Percentiles rank a stretch among this genome's conserved stretches.
phyloP scores from a whole-genome alignment of 2,113 vertebrate genomes.

The cattle (Bos taurus) region DNA sequence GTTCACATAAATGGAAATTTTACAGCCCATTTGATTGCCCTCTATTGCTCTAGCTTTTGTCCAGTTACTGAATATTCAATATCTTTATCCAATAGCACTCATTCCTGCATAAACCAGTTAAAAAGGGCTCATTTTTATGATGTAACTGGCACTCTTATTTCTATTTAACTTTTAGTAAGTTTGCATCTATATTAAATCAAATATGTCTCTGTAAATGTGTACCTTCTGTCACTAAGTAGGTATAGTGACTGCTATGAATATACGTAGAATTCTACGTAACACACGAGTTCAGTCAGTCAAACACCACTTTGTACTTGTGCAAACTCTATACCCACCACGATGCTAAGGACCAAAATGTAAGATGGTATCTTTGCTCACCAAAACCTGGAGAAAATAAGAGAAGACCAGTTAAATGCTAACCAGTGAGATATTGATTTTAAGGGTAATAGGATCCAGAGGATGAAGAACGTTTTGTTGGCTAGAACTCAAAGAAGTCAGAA shows the following conservation, averaged over 20 bases:
- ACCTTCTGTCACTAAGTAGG: not conserved
- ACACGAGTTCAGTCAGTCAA: not conserved
- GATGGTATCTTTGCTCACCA: not conserved
- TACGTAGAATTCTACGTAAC: not conserved
- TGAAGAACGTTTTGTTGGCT: not conserved
- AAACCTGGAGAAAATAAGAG: not conserved
- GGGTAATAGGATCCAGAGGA: not conserved
- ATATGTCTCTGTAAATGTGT: not conserved
- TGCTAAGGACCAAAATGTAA: not conserved
- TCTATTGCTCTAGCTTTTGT: not conserved
- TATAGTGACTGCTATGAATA: not conserved
- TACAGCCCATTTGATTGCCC: not conserved
- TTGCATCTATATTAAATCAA: not conserved
- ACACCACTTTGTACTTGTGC: not conserved
- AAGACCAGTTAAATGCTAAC: not conserved
- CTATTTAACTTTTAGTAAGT: not conserved
- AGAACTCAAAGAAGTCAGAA: conserved; percentile 6
- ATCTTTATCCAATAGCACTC: not conserved
- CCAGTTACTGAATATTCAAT: not conserved
- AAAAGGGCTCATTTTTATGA: not conserved
- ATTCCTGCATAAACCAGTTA: not conserved
- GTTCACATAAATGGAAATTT: not conserved
- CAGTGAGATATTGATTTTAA: not conserved
- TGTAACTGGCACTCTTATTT: not conserved
- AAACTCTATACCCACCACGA: not conserved